Percentiles rank a stretch among this genome's conserved stretches.
phyloP scores from a whole-genome alignment of 2,888 invertebrate species.

The Erebia palarica region DNA sequence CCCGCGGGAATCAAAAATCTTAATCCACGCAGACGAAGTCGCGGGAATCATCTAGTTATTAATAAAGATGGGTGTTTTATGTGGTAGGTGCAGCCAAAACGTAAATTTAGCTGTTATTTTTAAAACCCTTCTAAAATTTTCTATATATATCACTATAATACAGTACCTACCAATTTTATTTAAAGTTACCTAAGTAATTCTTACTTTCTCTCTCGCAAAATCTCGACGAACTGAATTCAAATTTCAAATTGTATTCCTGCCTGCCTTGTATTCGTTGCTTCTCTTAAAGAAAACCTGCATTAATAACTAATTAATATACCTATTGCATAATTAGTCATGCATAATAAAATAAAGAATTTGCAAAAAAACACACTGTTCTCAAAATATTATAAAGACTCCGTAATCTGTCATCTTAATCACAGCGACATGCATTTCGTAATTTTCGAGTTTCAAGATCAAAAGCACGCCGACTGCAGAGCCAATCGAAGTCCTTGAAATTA shows the following conservation, averaged over 20 bases:
- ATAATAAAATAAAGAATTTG: neutral
- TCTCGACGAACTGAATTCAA: neutral
- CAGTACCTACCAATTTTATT: too few relatives aligned
- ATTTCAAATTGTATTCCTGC: neutral
- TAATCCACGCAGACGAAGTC: too few relatives aligned
- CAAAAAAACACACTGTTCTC: constrained; percentile 13
- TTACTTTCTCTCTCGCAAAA: neutral
- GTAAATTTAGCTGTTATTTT: too few relatives aligned
- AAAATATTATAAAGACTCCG: constrained; percentile 38
- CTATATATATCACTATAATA: too few relatives aligned
- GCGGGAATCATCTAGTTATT: too few relatives aligned
- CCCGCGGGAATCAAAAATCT: too few relatives aligned
- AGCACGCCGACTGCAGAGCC: constrained; percentile 71
- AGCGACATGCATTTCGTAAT: constrained; percentile 45
- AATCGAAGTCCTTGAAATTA: constrained; percentile 69
- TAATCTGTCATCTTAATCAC: constrained; percentile 47
- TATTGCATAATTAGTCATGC: neutral
- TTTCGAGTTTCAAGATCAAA: constrained; percentile 61
- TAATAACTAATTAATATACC: neutral
- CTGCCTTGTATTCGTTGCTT: neutral
- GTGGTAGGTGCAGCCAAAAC: too few relatives aligned
- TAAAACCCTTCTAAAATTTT: too few relatives aligned
- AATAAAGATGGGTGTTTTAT: too few relatives aligned
- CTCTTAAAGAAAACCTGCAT: neutral
- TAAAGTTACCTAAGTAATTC: neutral